Evolutionary conservation across 2,113 vertebrate genomes (phyloP).

Genomic region (Rousettus leschenaultii): DNA sequence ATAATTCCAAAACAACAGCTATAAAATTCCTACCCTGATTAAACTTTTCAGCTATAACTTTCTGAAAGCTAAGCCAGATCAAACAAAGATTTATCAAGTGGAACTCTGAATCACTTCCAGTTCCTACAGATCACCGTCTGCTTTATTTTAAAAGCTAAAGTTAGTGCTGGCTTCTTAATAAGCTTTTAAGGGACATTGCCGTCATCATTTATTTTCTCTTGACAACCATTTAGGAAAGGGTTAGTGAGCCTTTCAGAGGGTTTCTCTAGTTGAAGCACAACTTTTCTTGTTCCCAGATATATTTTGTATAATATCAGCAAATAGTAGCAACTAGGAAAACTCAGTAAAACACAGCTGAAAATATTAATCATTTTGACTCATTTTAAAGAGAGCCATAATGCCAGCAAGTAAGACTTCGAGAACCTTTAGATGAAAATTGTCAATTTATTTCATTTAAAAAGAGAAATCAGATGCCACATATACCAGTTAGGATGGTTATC

Average conservation of each 20-base stretch:
- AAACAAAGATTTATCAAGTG: neutral
- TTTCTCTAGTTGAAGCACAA: neutral
- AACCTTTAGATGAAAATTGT: neutral
- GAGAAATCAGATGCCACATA: neutral
- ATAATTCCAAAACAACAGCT: neutral
- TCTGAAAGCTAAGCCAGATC: neutral
- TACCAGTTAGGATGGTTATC: neutral
- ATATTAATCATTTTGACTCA: neutral
- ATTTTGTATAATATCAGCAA: conserved; percentile 42
- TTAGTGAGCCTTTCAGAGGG: neutral
- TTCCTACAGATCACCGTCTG: neutral
- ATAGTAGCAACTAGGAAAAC: neutral
- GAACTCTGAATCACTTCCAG: neutral
- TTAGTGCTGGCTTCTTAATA: neutral
- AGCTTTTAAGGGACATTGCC: conserved; percentile 21
- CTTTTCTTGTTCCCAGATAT: conserved; percentile 16
- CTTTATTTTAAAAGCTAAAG: neutral
- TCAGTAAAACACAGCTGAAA: neutral
- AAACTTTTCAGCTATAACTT: neutral
- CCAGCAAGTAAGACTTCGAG: neutral
- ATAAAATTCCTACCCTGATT: neutral
- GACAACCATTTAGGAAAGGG: conserved; percentile 27
- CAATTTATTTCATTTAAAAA: neutral
- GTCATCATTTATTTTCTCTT: conserved; percentile 15
- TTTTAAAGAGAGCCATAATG: conserved; percentile 5